Evolutionary conservation across 2,888 invertebrate genomes (phyloP).

Genomic region (Altica lythri): DNA sequence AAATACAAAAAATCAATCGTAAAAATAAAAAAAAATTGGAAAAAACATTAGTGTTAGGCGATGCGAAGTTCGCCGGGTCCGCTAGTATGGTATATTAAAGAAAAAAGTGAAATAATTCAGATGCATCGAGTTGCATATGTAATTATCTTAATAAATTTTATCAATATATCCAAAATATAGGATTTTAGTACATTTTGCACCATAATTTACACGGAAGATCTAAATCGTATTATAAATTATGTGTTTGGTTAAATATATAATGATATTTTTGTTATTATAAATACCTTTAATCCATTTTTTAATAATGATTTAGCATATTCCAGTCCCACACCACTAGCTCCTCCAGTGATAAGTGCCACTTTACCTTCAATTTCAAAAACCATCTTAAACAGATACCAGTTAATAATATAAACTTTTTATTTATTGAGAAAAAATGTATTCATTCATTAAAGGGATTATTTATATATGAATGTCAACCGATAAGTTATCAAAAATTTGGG

Average conservation of each 20-base stretch:
- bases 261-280: no score
- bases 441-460: no score
- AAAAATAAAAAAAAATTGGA: no score
- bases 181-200: neutral
- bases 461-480: no score
- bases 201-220: neutral
- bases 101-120: neutral
- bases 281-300: conserved; percentile 53
- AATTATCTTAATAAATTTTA: neutral
- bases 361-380: conserved; percentile 45
- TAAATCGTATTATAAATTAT: neutral
- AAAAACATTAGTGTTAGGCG: no score
- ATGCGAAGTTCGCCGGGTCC: no score
- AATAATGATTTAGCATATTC: conserved; percentile 57
- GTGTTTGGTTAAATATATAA: neutral
- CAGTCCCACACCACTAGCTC: conserved; percentile 60
- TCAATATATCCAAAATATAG: neutral
- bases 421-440: no score
- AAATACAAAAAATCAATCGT: no score
- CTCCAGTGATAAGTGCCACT: conserved; percentile 59
- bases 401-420: no score
- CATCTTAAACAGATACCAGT: conserved; percentile 23
- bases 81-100: no score
- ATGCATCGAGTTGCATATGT: no score
- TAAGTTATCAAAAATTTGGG: no score